These are phyloP conservation scores for Leptinotarsa lineolata DNA, from an alignment of 1,140 invertebrate species.

Conservation along the genomic window DNA sequence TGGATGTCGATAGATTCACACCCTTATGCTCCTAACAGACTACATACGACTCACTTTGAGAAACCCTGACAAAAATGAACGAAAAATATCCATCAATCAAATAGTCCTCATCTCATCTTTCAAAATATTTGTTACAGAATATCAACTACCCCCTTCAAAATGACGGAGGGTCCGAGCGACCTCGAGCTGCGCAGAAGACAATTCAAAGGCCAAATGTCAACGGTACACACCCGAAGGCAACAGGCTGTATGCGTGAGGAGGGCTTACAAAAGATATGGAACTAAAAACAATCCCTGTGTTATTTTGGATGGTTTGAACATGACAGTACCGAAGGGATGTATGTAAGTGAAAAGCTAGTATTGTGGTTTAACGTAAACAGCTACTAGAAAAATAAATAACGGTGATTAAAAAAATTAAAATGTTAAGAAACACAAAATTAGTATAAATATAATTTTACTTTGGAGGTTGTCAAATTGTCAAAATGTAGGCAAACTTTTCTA, in stretches of 20 bases:
- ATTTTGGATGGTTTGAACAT: conserved; percentile 86
- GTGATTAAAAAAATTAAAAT: no score
- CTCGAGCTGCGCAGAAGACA: conserved; percentile 48
- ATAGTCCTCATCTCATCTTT: background rate
- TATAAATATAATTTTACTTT: no score
- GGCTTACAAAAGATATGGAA: conserved; percentile 86
- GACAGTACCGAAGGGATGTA: conserved; percentile 88
- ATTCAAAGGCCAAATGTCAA: conserved; percentile 66
- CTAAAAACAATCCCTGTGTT: conserved; percentile 78
- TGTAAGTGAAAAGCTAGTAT: conserved; percentile 68
- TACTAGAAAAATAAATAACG: no score
- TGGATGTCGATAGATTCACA: background rate
- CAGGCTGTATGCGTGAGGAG: conserved; percentile 82
- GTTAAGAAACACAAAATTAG: no score
- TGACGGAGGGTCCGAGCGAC: conserved; percentile 43
- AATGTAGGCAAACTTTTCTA: no score
- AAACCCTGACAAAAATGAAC: no score
- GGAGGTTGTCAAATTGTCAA: no score
- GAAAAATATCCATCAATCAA: background rate
- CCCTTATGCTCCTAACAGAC: background rate
- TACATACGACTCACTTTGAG: background rate
- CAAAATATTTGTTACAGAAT: background rate
- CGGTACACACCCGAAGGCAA: conserved; percentile 71
- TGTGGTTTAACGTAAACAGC: background rate
- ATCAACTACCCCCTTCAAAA: background rate